Base-by-base conservation (phyloP, 2,113 vertebrate species). In the Ahaetulla prasina region DNA sequence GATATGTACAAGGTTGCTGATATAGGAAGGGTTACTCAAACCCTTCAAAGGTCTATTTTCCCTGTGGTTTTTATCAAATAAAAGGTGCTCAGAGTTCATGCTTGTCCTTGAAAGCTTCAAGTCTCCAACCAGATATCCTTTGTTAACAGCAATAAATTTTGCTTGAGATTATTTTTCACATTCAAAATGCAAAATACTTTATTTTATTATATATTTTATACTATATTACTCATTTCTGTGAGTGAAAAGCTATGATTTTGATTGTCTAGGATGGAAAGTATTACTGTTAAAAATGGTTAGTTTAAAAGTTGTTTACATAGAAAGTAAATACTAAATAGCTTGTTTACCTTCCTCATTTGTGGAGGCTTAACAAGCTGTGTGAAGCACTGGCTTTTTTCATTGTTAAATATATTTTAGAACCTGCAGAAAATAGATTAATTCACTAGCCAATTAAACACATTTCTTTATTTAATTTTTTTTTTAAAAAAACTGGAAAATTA, bases 241-340 rank as follows among this genome's bases (percentile, higher is more conserved):
- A 94, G 80, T 57, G 43, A 60, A 60, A 89, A 54, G 8, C 27
- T 57, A 45, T 96, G 95, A 95, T 96, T 96, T 95, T 95, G 94
- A 96, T 96, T 91, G 50, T 94, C 90, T 94, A 88, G 94, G 93
- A 91, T 90, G 93, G 92, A 96, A 95, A 94, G 95, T 96, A 97
- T 96, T 97, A 97, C 95, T 92, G 95, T 94, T 93, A 96, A 63
- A 39, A 74, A 35, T 35, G 6, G n/a, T 74, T 35, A 35, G 57
- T 10, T 60, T 30, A 74, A 74, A 35, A 74, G n/a, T 74, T 35
- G n/a, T 74, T 74, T 35, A n/a, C 85, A 30, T 50, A 86, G 8
- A 86, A 86, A 50, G 23, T 30, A 86, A 86, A 49, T 27, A 49
- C 85, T 86, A 30, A 16, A 30, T 25, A 27, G 85, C 2, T 74